Percentiles rank a stretch among this genome's conserved stretches.
phyloP scores from a whole-genome alignment of 2,797 vertebrate species.

The Darevskia mixta region DNA sequence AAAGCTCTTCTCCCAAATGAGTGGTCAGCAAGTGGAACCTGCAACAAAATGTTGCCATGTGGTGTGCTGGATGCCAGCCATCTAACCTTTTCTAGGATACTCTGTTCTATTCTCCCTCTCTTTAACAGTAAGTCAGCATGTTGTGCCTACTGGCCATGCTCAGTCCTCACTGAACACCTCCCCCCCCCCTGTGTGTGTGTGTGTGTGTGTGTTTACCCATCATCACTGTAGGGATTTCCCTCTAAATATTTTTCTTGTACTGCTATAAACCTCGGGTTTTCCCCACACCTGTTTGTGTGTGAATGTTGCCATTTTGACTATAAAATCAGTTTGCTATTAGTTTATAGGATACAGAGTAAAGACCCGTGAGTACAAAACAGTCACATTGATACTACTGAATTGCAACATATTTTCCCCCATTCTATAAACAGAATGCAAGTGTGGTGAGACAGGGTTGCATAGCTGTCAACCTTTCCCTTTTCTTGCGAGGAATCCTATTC shows the following conservation, averaged over 20 bases:
- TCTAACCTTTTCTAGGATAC: background rate
- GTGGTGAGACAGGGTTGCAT: too few species aligned
- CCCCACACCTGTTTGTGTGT: background rate
- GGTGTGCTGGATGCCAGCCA: background rate
- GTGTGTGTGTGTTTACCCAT: background rate
- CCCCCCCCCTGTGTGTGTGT: too few species aligned
- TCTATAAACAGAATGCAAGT: background rate
- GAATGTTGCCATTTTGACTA: background rate
- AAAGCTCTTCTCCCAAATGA: background rate
- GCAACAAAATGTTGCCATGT: background rate
- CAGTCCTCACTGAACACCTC: background rate
- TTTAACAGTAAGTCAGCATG: background rate
- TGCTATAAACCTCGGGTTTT: background rate
- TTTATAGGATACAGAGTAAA: background rate
- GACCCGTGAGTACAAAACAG: background rate
- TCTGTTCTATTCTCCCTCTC: background rate
- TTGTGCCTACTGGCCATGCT: background rate
- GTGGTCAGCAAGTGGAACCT: background rate
- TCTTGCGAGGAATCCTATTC: too few species aligned
- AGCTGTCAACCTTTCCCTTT: too few species aligned
- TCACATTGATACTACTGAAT: background rate
- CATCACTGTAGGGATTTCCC: too few species aligned
- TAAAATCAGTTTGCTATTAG: background rate
- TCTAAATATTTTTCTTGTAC: background rate
- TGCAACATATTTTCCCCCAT: background rate